These are phyloP conservation scores for Phthorimaea operculella DNA, from an alignment of 1,140 invertebrate species.

Conservation along the genomic window DNA sequence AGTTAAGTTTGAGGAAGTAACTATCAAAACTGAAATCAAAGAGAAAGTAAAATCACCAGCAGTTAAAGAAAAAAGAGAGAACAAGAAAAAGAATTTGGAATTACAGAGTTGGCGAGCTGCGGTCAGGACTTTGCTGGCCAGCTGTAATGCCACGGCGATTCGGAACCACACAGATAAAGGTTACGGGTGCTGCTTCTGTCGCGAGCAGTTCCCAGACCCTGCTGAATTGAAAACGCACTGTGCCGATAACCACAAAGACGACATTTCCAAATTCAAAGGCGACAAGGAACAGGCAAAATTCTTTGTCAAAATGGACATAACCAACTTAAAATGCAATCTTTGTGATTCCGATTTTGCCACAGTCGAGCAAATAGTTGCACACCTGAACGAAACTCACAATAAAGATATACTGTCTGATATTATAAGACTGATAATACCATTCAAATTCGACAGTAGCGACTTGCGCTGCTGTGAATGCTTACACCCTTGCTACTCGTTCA, in stretches of 20 bases:
- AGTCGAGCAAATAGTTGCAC: slow-evolving; percentile 8
- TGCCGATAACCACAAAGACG: slow-evolving; percentile 19
- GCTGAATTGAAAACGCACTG: slow-evolving; percentile 36
- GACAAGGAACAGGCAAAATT: not conserved
- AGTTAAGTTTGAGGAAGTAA: no score
- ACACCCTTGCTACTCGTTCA: slow-evolving; percentile 38
- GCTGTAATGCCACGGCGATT: slow-evolving; percentile 40
- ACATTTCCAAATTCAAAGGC: slow-evolving; percentile 27
- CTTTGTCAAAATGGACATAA: slow-evolving; percentile 20
- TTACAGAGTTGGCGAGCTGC: slow-evolving; percentile 14
- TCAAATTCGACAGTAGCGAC: slow-evolving; percentile 27
- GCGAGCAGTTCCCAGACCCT: slow-evolving; percentile 24
- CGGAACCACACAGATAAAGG: slow-evolving; percentile 19
- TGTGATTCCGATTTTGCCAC: slow-evolving; percentile 21
- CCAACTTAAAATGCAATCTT: slow-evolving; percentile 21
- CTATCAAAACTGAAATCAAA: no score
- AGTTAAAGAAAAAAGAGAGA: not conserved
- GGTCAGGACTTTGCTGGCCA: slow-evolving; percentile 30
- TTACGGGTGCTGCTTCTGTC: slow-evolving; percentile 38
- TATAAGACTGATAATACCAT: slow-evolving; percentile 38
- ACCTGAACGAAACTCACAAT: slow-evolving; percentile 17
- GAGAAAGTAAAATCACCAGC: no score
- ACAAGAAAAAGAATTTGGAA: not conserved
- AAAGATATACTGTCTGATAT: slow-evolving; percentile 23
- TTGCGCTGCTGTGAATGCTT: slow-evolving; percentile 33